Base-by-base conservation (phyloP, 2,888 invertebrate species). In the Acrocyrtus sp. region DNA sequence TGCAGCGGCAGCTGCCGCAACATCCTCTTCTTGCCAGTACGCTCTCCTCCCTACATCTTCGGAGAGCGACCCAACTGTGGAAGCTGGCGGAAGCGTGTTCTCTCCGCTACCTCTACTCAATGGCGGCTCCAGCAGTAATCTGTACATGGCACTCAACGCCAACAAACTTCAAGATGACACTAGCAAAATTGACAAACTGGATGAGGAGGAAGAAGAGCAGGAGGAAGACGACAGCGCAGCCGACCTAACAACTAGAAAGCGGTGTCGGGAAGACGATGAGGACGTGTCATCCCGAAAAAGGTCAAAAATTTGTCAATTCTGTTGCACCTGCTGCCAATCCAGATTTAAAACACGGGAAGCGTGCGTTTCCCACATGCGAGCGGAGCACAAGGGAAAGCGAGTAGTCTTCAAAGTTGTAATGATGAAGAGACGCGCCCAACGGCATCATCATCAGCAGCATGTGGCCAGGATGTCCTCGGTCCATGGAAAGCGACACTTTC, bases 131-230 rank as follows among this genome's bases (percentile, higher is more conserved):
- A 67, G 54, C 2, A 76, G 76, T 48, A 76, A 65, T 26, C 54
- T 78, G 34, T 75, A 76, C 61, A 74, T 78, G 75, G 78, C 75
- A 43, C 54, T 73, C 21, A 75, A 72, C 22, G 50, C 72, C n/a
- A 15, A 50, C n/a, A 58, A 62, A 67, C 65, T 54, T 2, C 54
- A 65, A 17, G 62, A 72, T 17, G 75, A 65, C 10, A 65, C 43
- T n/a, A 63, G 57, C 12, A 65, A 66, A 29, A 27, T 53, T 0
- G 54, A 56, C 47, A 66, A 65, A 53, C 61, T 56, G 1, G 63
- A 53, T 19, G 24, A 29, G 27, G 74, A 67, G 3, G 70, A 58
- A 8, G 62, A 67, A 6, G 65, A 73, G 29, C 63, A 88, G 89
- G 69, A 65, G 5, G n/a, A n/a, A n/a, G 76, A 78, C 19, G 73